phyloP scores from a whole-genome alignment of 37 sponge, comb jelly and placozoan species.

The Halichondria panicea region DNA sequence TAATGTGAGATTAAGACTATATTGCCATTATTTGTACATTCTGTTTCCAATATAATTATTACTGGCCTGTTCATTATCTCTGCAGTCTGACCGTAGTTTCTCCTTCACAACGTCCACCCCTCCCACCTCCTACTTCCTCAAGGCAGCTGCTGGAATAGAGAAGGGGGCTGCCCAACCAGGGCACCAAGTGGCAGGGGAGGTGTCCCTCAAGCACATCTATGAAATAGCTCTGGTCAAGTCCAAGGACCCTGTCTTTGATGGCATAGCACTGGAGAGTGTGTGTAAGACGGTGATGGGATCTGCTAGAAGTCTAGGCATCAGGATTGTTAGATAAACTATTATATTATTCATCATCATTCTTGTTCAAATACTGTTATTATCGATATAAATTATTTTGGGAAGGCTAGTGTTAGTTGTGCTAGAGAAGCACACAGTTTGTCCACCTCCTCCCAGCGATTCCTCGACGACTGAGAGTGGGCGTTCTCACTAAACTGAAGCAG shows the following conservation, averaged over 20 bases:
- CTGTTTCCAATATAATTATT: no score
- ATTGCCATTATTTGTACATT: background rate
- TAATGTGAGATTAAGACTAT: conserved; percentile 44
- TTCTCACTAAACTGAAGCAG: conserved; percentile 70
- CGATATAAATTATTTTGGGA: no score
- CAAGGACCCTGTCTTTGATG: conserved; percentile 57
- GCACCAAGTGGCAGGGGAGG: conserved; percentile 60
- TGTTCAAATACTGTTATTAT: no score
- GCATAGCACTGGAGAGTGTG: conserved; percentile 71
- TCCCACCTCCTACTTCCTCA: conserved; percentile 82
- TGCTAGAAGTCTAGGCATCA: conserved; percentile 85
- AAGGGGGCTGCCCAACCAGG: conserved; percentile 74
- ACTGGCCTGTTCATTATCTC: background rate
- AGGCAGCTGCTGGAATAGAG: conserved; percentile 88
- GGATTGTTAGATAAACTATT: conserved; percentile 40
- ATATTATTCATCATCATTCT: no score
- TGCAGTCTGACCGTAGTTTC: conserved; percentile 76
- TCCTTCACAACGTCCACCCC: conserved; percentile 59
- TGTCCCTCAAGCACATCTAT: conserved; percentile 83
- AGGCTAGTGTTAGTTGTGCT: no score
- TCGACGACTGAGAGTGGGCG: conserved; percentile 51
- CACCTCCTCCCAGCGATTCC: conserved; percentile 68
- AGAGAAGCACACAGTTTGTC: conserved; percentile 25
- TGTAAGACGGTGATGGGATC: conserved; percentile 78
- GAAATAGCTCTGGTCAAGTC: conserved; percentile 89